A percentile compares a stretch with the other conserved stretches of the same genome.
Evolutionary conservation across 1,140 invertebrate genomes (phyloP).

Genomic region (Schlechtendalia chinensis): DNA sequence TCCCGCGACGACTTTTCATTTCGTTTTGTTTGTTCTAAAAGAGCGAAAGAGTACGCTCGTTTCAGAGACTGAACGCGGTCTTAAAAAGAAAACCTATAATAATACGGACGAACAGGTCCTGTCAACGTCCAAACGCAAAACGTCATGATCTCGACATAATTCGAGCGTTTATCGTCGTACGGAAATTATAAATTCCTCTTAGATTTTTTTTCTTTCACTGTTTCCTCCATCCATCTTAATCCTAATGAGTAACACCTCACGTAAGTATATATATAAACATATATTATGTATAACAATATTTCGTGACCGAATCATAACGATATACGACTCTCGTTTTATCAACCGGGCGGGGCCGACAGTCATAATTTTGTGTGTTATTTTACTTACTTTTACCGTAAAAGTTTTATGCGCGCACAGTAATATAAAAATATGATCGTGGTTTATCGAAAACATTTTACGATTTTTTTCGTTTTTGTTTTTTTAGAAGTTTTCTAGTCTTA

Average conservation of each 20-base stretch:
- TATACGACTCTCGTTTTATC: no score
- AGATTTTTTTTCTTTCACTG: no score
- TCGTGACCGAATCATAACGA: no score
- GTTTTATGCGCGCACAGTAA: background rate
- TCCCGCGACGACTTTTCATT: constrained; percentile 8
- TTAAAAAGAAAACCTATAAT: background rate
- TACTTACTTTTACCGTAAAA: background rate
- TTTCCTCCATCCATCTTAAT: background rate
- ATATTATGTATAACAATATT: no score
- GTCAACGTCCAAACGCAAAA: background rate
- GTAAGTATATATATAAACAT: no score
- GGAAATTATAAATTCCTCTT: background rate
- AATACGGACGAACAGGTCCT: background rate
- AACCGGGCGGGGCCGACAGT: no score
- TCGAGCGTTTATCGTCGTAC: background rate
- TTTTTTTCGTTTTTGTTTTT: background rate
- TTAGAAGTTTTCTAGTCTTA: constrained; percentile 58
- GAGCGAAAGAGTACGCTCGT: constrained; percentile 3
- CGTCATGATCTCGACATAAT: background rate
- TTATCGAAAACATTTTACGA: background rate
- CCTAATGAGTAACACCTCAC: background rate
- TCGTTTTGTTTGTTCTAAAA: background rate
- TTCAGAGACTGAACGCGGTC: background rate
- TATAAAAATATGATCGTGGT: background rate
- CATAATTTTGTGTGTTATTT: background rate